phyloP scores from a whole-genome alignment of 2,113 vertebrate genomes.

The Corythoichthys intestinalis region DNA sequence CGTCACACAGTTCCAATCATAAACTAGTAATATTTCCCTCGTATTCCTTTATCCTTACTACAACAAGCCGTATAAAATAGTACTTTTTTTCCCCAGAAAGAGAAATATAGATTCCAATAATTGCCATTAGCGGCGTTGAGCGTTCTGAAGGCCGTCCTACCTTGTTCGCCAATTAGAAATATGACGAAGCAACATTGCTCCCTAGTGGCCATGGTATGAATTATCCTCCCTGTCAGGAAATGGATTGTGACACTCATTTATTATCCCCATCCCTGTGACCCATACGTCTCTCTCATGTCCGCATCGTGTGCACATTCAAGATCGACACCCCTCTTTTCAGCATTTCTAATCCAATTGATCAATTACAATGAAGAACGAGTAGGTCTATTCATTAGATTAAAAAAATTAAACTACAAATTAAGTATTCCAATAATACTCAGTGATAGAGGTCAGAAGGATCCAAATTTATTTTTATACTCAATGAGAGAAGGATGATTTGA shows the following conservation, averaged over 20 bases:
- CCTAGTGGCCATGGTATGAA: conserved; percentile 37
- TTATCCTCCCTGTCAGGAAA: conserved; percentile 35
- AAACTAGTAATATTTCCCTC: conserved; percentile 52
- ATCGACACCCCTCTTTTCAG: conserved; percentile 14
- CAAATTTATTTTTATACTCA: not conserved
- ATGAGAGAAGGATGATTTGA: not conserved
- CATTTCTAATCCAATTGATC: conserved; percentile 43
- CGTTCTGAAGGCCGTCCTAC: not conserved
- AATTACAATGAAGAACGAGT: conserved; percentile 35
- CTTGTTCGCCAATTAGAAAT: not conserved
- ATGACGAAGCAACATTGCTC: conserved; percentile 57
- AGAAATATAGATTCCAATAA: not conserved
- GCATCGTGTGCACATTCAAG: conserved; percentile 38
- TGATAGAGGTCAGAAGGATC: conserved; percentile 9
- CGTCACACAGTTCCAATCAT: conserved; percentile 55
- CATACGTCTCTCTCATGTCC: conserved; percentile 32
- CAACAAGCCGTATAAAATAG: not conserved
- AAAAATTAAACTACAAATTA: conserved; percentile 32
- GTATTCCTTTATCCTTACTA: not conserved
- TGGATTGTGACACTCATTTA: conserved; percentile 69
- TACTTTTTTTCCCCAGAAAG: not conserved
- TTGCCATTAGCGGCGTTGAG: not conserved
- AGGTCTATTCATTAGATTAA: conserved; percentile 39
- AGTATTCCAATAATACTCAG: conserved; percentile 26
- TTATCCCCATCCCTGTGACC: conserved; percentile 50